These are phyloP conservation scores for Eleutherodactylus coqui DNA, from an alignment of 2,797 vertebrate genomes.

Conservation along the genomic window DNA sequence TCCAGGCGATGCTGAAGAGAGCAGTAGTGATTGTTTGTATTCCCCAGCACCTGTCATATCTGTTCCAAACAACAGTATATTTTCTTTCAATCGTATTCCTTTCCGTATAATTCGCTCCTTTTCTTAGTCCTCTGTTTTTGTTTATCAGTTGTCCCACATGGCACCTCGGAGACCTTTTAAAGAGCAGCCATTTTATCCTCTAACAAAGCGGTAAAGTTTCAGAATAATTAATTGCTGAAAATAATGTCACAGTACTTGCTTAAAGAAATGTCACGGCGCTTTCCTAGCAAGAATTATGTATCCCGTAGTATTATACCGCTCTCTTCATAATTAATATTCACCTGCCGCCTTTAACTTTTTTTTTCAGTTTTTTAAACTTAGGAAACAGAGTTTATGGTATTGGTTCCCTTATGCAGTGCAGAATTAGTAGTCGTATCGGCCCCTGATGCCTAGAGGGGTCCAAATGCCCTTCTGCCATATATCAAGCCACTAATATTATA, in stretches of 20 bases:
- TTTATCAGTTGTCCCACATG: conserved; percentile 19
- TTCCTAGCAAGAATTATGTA: conserved; percentile 6
- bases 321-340: conserved; percentile 3
- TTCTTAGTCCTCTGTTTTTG: conserved; percentile 16
- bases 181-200: conserved; percentile 47
- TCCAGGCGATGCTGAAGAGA: neutral
- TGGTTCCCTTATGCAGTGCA: neutral
- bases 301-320: conserved; percentile 4
- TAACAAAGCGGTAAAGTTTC: conserved; percentile 12
- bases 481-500: neutral
- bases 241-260: conserved; percentile 38
- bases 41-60: conserved; percentile 1
- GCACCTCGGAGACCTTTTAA: conserved; percentile 38
- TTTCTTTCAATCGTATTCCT: neutral
- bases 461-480: too few relatives aligned
- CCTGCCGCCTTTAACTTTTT: conserved; percentile 2
- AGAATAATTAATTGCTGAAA: conserved; percentile 40
- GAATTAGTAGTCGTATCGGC: too few relatives aligned
- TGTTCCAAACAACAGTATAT: conserved; percentile 8
- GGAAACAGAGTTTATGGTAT: neutral
- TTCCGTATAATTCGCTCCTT: conserved; percentile 11
- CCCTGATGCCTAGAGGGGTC: too few relatives aligned
- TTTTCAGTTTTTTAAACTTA: neutral
- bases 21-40: conserved; percentile 4
- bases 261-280: conserved; percentile 11